Conservation (phyloP, 2,888 invertebrate genomes). For the Anorthoa munda region DNA sequence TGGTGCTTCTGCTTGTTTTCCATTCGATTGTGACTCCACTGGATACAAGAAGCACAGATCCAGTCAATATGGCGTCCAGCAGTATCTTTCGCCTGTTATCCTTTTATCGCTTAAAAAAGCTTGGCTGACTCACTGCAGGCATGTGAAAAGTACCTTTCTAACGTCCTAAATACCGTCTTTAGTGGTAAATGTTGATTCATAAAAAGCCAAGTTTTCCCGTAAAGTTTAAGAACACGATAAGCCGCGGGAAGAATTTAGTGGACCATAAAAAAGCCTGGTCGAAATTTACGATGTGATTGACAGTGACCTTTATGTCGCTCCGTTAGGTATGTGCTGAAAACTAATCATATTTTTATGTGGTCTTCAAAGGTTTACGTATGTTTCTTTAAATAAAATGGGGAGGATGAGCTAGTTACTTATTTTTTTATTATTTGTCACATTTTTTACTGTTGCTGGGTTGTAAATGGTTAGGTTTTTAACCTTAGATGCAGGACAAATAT, state of each 20-base stretch:
- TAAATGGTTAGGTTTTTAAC: neutral
- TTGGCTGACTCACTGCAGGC: no score
- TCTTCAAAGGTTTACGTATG: slow-evolving; percentile 43
- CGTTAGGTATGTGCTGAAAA: slow-evolving; percentile 56
- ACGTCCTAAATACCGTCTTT: no score
- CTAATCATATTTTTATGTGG: slow-evolving; percentile 55
- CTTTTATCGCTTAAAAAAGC: no score
- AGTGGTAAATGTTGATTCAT: no score
- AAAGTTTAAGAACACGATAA: slow-evolving; percentile 8
- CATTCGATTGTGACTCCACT: no score
- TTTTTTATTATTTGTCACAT: neutral
- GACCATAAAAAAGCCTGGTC: slow-evolving; percentile 66
- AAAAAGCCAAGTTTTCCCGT: neutral
- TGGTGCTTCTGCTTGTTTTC: no score
- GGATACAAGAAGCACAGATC: no score
- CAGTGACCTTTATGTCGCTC: slow-evolving; percentile 70
- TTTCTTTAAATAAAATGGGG: slow-evolving; percentile 55
- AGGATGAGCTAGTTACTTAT: neutral
- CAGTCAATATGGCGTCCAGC: no score
- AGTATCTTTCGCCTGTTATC: no score
- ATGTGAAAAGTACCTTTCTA: no score
- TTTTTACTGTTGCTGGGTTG: slow-evolving; percentile 1
- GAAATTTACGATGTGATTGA: slow-evolving; percentile 75
- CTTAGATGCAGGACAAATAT: neutral
- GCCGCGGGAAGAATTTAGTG: slow-evolving; percentile 19